Base-by-base conservation (phyloP, 1,140 invertebrate species). In the Listronotus oregonensis region DNA sequence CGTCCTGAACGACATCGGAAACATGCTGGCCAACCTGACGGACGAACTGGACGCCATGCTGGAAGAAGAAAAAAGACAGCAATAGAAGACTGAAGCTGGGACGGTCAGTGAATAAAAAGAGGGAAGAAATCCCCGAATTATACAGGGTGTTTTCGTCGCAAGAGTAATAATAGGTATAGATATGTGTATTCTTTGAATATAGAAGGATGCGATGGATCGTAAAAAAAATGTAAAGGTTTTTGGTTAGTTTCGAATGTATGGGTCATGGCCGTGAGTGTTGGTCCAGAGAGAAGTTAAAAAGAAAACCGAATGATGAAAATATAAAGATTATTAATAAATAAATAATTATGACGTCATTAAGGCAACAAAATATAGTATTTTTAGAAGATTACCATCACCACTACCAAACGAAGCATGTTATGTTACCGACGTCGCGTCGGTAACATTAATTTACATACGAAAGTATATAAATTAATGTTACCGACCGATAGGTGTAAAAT, bases 1-100 rank as follows among this genome's bases (percentile, higher is more conserved):
- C 81, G 95, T 97, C 10, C 85, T 98, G 12, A 96, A 94, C 77
- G 95, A 98, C 78, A 98, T 98, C 72, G 96, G 95, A 10, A 95
- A 95, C 79, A 98, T 97, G 94, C 80, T 97, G 61, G 93, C 94
- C 54, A 95, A 95, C 82, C 82, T 97, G 11, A 96, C 94, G 0
- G 93, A 95, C 75, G 94, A 97, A 80, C 81, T 97, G 51, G 94
- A 96, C 80, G 94, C 94, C 64, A 96, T 97, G 93, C 82, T 97
- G 69, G 93, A 95, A 82, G 92, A 94, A 80, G 93, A 95, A 73
- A 93, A 93, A 81, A 85, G 90, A 52, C 90, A 77, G 61, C 75
- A 79, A 71, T 74, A 77, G 62, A 65, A 64, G 61, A 64, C 54
- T 57, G 63, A 65, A n/a, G 7, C 6, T 12, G 15, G 17, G 12